A percentile compares a stretch with the other conserved stretches of the same genome.
These are phyloP conservation scores for Xestia xanthographa DNA, from an alignment of 2,888 invertebrate species.

Conservation along the genomic window DNA sequence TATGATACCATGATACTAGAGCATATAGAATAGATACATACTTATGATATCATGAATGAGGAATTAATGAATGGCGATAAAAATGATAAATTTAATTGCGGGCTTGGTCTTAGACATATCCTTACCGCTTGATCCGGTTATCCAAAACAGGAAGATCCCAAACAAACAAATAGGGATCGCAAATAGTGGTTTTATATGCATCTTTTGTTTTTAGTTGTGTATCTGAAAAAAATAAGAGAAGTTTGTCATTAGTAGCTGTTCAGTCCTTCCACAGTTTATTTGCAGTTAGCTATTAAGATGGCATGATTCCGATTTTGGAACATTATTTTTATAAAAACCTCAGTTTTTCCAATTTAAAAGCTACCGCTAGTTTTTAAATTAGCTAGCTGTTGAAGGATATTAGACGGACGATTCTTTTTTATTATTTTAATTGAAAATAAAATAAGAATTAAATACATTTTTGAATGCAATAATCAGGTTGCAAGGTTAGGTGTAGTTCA, in stretches of 20 bases:
- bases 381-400: background rate
- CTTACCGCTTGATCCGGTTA: slow-evolving; percentile 75
- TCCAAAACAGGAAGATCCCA: slow-evolving; percentile 71
- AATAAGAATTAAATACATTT: background rate
- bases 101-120: background rate
- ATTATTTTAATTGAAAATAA: background rate
- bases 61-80: background rate
- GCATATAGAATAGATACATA: background rate
- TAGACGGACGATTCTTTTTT: background rate
- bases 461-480: background rate
- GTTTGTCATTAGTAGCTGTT: background rate
- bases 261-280: background rate
- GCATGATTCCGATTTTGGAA: background rate
- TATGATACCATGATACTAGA: background rate
- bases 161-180: slow-evolving; percentile 70
- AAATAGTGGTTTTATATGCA: slow-evolving; percentile 54
- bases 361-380: background rate
- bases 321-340: background rate
- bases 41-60: background rate
- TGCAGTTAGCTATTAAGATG: background rate
- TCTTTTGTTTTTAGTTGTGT: slow-evolving; percentile 46
- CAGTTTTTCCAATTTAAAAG: background rate
- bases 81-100: background rate
- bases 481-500: too few relatives aligned
- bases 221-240: slow-evolving; percentile 39